These are phyloP conservation scores for Chascanopsetta lugubris DNA, from an alignment of 2,113 vertebrate species.

Conservation along the genomic window DNA sequence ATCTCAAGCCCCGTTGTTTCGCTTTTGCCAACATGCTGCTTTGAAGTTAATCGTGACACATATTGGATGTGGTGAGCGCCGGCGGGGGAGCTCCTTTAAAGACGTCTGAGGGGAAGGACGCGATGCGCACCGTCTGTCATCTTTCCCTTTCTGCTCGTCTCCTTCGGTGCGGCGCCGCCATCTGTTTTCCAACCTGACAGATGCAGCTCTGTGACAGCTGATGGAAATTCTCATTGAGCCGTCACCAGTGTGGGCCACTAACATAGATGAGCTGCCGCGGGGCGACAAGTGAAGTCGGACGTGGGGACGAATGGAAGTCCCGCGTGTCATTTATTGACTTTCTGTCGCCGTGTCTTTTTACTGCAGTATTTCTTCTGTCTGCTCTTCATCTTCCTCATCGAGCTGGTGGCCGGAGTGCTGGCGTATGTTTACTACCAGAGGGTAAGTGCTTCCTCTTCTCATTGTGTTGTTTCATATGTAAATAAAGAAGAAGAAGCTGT, in stretches of 20 bases:
- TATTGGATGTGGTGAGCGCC: neutral
- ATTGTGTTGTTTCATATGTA: neutral
- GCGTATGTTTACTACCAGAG: slow-evolving; percentile 88
- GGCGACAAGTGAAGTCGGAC: slow-evolving; percentile 14
- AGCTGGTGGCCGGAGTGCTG: slow-evolving; percentile 87
- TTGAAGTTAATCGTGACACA: slow-evolving; percentile 9
- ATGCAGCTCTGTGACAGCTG: slow-evolving; percentile 43
- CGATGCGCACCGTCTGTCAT: slow-evolving; percentile 30
- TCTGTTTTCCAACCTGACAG: slow-evolving; percentile 47
- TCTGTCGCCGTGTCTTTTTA: slow-evolving; percentile 1
- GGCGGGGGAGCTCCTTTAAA: neutral
- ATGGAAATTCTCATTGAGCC: slow-evolving; percentile 42
- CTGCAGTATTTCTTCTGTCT: slow-evolving; percentile 85
- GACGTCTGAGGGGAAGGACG: slow-evolving; percentile 29
- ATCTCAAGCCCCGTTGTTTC: neutral
- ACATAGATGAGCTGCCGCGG: slow-evolving; percentile 7
- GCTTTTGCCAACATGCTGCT: slow-evolving; percentile 5
- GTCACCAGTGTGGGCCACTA: slow-evolving; percentile 23
- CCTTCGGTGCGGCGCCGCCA: slow-evolving; percentile 29
- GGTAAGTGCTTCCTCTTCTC: slow-evolving; percentile 72
- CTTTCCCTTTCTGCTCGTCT: slow-evolving; percentile 24
- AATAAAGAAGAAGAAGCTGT: too few relatives aligned
- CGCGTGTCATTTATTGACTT: slow-evolving; percentile 14
- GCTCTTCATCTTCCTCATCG: slow-evolving; percentile 86
- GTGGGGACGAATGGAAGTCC: slow-evolving; percentile 7